These are phyloP conservation scores for Alcedo atthis DNA, from an alignment of 2,797 vertebrate genomes.

Conservation along the genomic window DNA sequence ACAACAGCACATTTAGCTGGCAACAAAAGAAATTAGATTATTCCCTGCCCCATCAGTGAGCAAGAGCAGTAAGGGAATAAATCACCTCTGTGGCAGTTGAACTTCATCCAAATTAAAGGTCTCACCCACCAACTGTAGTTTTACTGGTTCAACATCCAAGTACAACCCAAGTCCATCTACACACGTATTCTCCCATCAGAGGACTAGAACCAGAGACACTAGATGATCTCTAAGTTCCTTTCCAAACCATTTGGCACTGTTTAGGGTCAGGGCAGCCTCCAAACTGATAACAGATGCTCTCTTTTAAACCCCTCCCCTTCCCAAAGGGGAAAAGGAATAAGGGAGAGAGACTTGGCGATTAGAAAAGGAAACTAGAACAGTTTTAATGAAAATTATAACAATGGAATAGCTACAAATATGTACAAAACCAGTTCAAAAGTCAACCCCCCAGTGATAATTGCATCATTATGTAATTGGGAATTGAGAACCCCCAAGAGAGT, in stretches of 20 bases:
- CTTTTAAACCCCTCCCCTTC: too few relatives aligned
- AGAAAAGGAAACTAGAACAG: too few relatives aligned
- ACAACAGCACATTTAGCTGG: background rate
- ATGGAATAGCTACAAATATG: too few relatives aligned
- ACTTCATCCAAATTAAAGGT: background rate
- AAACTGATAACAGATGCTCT: too few relatives aligned
- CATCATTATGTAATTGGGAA: too few relatives aligned
- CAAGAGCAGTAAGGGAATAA: background rate
- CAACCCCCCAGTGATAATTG: too few relatives aligned
- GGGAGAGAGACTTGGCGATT: too few relatives aligned
- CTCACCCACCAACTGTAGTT: background rate
- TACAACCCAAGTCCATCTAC: background rate
- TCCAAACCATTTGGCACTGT: background rate
- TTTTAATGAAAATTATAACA: too few relatives aligned
- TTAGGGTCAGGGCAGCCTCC: too few relatives aligned
- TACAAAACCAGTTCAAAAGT: too few relatives aligned
- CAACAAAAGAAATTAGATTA: background rate
- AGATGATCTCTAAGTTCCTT: background rate
- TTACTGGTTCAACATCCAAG: background rate
- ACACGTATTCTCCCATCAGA: background rate
- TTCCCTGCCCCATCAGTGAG: background rate
- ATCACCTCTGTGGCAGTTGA: background rate
- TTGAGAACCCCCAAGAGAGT: too few relatives aligned
- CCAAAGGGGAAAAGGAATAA: too few relatives aligned
- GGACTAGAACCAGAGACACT: rapidly evolving